Percentiles rank a stretch among this genome's conserved stretches.
phyloP scores from a whole-genome alignment of 1,140 invertebrate species.

The Mizuhopecten yessoensis region DNA sequence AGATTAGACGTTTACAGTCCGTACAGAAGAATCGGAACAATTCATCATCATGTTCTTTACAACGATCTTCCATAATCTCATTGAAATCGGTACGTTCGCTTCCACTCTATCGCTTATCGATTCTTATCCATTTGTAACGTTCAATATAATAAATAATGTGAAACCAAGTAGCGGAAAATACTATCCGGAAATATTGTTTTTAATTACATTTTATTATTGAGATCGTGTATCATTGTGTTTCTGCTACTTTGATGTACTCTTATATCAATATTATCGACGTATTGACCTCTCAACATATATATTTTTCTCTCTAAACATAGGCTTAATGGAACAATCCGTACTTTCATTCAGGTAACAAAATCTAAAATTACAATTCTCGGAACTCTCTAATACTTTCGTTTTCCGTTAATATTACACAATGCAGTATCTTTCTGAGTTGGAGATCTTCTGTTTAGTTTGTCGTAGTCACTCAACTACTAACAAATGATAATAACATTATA shows the following conservation, averaged over 20 bases:
- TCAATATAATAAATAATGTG: background rate
- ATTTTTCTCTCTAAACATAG: too few species aligned
- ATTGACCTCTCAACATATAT: too few species aligned
- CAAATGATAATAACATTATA: too few species aligned
- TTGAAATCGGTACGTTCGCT: background rate
- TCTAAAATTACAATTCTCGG: background rate
- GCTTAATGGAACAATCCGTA: too few species aligned
- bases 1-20: constrained; percentile 4
- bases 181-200: background rate
- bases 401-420: background rate
- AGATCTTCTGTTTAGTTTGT: too few species aligned
- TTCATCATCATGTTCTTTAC: background rate
- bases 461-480: too few species aligned
- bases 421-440: too few species aligned
- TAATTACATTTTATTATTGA: too few species aligned
- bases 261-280: too few species aligned
- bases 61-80: background rate
- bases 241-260: too few species aligned
- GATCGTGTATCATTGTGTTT: background rate
- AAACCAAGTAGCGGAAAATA: background rate
- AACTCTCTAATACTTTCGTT: background rate
- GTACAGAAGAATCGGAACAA: constrained; percentile 7
- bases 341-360: background rate
- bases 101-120: background rate
- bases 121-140: background rate